These are phyloP conservation scores for Siniperca scherzeri DNA, from an alignment of 2,797 vertebrate genomes.

Conservation along the genomic window DNA sequence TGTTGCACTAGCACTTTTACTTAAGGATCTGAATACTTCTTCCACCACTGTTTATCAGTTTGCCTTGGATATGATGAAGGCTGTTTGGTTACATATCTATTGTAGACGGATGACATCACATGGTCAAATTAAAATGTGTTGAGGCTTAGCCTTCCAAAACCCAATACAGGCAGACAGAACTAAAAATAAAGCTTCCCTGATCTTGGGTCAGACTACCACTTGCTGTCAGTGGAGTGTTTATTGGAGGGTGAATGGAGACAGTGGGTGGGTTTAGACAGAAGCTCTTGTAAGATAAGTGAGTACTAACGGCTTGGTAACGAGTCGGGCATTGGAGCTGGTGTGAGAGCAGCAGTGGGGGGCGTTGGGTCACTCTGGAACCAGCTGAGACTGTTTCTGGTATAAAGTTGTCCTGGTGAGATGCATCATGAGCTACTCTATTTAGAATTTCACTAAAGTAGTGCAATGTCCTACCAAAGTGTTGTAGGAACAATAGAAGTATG, in stretches of 20 bases:
- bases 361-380: neutral
- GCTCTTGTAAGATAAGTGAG: slow-evolving; percentile 65
- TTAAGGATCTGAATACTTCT: neutral
- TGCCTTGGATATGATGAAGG: neutral
- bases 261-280: slow-evolving; percentile 43
- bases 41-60: neutral
- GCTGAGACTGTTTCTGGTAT: slow-evolving; percentile 21
- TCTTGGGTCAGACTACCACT: slow-evolving; percentile 29
- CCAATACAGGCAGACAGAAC: neutral
- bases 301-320: slow-evolving; percentile 67
- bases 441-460: slow-evolving; percentile 13
- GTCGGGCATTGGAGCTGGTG: slow-evolving; percentile 39
- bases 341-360: slow-evolving; percentile 28
- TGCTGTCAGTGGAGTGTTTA: slow-evolving; percentile 59
- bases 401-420: slow-evolving; percentile 14
- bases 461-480: slow-evolving; percentile 4
- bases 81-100: neutral
- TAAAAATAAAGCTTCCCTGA: slow-evolving; percentile 30
- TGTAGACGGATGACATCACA: neutral
- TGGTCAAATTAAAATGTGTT: slow-evolving; percentile 8
- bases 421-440: neutral
- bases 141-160: neutral
- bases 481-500: slow-evolving; percentile 17
- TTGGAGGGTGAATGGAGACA: slow-evolving; percentile 36
- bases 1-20: neutral